Conservation (phyloP, 2,113 vertebrate genomes). For the Strix uralensis region DNA sequence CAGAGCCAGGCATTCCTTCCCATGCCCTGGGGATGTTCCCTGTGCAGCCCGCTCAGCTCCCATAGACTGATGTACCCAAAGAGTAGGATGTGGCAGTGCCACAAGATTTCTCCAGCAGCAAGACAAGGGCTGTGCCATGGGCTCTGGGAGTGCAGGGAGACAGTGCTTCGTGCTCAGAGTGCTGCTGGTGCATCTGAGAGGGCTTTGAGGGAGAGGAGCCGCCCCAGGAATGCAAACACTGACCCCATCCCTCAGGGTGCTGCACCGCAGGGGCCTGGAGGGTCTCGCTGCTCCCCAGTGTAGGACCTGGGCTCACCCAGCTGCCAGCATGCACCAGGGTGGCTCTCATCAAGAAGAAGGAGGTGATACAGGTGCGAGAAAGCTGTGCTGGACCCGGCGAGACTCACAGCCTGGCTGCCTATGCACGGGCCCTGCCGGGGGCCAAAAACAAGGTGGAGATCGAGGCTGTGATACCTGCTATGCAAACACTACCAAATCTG, state of each 20-base stretch:
- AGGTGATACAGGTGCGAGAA: rapidly evolving
- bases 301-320: background rate
- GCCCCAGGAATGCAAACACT: rapidly evolving
- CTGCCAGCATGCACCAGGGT: background rate
- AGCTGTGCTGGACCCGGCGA: background rate
- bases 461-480: background rate
- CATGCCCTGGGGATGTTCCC: rapidly evolving
- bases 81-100: background rate
- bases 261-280: background rate
- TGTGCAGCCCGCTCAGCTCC: rapidly evolving
- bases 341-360: background rate
- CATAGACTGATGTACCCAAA: background rate
- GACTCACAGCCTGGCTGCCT: background rate
- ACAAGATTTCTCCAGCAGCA: rapidly evolving
- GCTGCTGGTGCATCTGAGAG: background rate
- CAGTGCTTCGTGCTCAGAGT: background rate
- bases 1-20: background rate
- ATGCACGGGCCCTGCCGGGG: rapidly evolving
- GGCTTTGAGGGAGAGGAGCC: background rate
- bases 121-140: background rate
- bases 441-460: background rate
- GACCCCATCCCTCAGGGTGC: background rate
- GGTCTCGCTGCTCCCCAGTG: rapidly evolving
- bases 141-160: background rate
- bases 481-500: background rate